Percentiles rank a stretch among this genome's conserved stretches.
phyloP scores from a whole-genome alignment of 1,140 invertebrate genomes.

The Vanessa atalanta region DNA sequence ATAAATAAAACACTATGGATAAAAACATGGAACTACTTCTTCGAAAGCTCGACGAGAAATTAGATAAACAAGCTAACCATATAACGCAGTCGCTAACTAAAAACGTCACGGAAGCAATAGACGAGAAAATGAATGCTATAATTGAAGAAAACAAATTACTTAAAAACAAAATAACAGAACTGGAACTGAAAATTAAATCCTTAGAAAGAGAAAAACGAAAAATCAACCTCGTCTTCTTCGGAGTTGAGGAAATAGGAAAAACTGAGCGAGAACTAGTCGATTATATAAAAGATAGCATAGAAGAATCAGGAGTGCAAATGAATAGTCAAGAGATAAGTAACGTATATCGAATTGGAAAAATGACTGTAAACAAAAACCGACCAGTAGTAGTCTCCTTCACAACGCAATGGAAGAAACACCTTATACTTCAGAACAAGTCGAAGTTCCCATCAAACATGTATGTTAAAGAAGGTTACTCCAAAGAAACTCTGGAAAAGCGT shows the following conservation, averaged over 20 bases:
- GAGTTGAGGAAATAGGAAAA: conserved; percentile 44
- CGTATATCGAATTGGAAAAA: conserved; percentile 40
- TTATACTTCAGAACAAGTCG: conserved; percentile 30
- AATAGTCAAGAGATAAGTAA: conserved; percentile 44
- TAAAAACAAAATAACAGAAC: conserved; percentile 38
- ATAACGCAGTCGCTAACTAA: conserved; percentile 40
- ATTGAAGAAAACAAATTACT: conserved; percentile 42
- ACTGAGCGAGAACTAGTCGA: conserved; percentile 39
- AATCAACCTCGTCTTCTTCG: conserved; percentile 47
- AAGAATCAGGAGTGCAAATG: conserved; percentile 31
- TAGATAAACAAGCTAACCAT: conserved; percentile 37
- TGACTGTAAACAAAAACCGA: conserved; percentile 29
- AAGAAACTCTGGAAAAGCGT: conserved; percentile 28
- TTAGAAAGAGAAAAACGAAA: conserved; percentile 45
- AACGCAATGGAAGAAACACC: conserved; percentile 48
- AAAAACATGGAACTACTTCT: conserved; percentile 42
- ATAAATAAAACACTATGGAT: conserved; percentile 23
- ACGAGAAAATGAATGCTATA: conserved; percentile 40
- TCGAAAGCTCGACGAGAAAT: conserved; percentile 37
- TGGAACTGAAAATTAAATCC: conserved; percentile 39
- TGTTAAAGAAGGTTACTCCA: conserved; percentile 29
- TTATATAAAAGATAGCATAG: conserved; percentile 39
- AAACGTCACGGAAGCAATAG: conserved; percentile 41
- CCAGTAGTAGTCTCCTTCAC: conserved; percentile 41
- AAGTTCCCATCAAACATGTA: conserved; percentile 6